Evolutionary conservation across 2,113 vertebrate genomes (phyloP), one percentile per base, ranked within the genome.

Genomic region (Pelobates fuscus): DNA sequence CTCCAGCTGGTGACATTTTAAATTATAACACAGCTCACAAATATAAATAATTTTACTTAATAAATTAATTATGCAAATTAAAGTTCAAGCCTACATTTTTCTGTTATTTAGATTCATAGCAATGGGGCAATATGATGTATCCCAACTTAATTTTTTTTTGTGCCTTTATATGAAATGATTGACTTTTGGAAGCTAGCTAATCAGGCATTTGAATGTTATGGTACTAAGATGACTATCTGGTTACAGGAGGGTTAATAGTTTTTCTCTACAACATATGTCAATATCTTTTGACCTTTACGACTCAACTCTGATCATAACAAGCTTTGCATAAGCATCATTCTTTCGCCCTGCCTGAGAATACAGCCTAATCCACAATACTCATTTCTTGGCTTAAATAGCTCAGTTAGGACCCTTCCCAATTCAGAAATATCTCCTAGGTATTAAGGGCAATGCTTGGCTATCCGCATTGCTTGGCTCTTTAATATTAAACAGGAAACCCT

Each of bases 261-360:
- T 46, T 76, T 61, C 55, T n/a, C 37, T 26, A 60, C 57, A 76
- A 60, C 54, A 76, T 76, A 63, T 73, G 72, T 76, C 72, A 76
- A 76, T 76, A 76, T 76, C 63, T 60, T 60, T 30, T 76, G 72
- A 76, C 72, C 72, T 76, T 76, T 76, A 60, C 64, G 46, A 76
- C 43, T 76, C 71, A 20, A 67, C 71, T 58, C 62, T 75, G 63
- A 75, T 75, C 64, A 76, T 76, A 67, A 67, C 64, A 60, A 64
- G 64, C 64, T 76, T 76, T 76, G 72, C 72, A 76, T 76, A 76
- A 76, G 72, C 63, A 76, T 76, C 63, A 58, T 29, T 60, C 14
- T 58, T 11, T 37, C 55, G 49, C 55, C 26, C 20, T 32, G 64
- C 41, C 55, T 67, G 54, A 67, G 64, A 76, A 76, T 60, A 44